Evolutionary conservation across 2,113 vertebrate genomes (phyloP).

Genomic region (Otolemur garnettii): DNA sequence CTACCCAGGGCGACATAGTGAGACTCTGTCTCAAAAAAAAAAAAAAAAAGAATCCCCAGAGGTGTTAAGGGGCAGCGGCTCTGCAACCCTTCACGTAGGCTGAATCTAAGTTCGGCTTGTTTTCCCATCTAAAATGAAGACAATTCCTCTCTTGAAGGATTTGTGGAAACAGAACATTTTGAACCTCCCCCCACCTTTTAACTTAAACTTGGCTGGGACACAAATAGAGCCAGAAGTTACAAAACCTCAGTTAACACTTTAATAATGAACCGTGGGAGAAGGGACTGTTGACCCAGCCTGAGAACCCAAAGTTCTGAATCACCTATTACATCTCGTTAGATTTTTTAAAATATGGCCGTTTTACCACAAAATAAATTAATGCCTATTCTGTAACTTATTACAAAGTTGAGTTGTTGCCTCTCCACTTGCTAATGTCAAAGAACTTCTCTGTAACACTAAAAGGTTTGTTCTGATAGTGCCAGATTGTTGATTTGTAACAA

Average conservation of each 20-base stretch:
- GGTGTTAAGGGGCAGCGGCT: not conserved
- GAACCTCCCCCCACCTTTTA: not conserved
- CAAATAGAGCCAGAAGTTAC: not conserved
- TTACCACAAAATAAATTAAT: constrained; percentile 2
- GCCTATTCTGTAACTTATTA: constrained; percentile 29
- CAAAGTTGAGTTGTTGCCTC: not conserved
- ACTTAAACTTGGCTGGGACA: not conserved
- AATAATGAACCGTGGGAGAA: not conserved
- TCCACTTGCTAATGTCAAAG: not conserved
- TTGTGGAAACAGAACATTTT: not conserved
- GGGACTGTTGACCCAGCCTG: not conserved
- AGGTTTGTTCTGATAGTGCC: not conserved
- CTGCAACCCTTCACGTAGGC: not conserved
- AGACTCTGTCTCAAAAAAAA: too few relatives aligned
- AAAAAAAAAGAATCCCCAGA: not conserved
- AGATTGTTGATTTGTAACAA: not conserved
- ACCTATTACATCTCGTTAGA: not conserved
- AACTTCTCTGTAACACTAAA: constrained; percentile 25
- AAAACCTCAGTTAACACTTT: not conserved
- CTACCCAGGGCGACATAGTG: too few relatives aligned
- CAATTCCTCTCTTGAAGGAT: not conserved
- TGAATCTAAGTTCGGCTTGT: not conserved
- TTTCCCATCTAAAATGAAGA: not conserved
- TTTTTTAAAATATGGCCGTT: not conserved
- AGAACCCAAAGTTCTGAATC: not conserved